These are phyloP conservation scores for Rhopalosiphum padi DNA, from an alignment of 1,140 invertebrate genomes.

Conservation along the genomic window DNA sequence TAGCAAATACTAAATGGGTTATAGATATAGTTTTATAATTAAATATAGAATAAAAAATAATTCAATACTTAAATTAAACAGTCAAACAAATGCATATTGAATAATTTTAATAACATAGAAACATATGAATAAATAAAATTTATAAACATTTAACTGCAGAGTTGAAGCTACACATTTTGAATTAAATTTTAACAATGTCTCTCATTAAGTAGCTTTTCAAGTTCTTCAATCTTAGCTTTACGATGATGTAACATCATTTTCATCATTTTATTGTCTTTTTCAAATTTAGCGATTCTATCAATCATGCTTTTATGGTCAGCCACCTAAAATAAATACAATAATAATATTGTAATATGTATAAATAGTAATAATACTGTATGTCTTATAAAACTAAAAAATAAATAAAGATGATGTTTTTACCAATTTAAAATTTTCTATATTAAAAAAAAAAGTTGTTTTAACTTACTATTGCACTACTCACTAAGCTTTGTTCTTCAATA, in stretches of 20 bases:
- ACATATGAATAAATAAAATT: background rate
- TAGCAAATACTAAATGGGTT: background rate
- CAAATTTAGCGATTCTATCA: conserved; percentile 40
- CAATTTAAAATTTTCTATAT: background rate
- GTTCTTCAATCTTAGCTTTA: conserved; percentile 46
- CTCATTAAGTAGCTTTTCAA: conserved; percentile 48
- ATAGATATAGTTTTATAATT: background rate
- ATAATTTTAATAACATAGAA: background rate
- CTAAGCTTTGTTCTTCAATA: conserved; percentile 45
- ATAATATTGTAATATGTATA: too few species aligned
- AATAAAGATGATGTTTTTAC: too few species aligned
- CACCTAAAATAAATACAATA: conserved; percentile 27
- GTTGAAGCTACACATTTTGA: background rate
- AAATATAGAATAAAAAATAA: background rate
- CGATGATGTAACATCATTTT: conserved; percentile 51
- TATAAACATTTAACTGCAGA: background rate
- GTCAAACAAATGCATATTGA: background rate
- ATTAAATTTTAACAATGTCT: background rate
- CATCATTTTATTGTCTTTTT: conserved; percentile 43
- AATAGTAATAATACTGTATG: too few species aligned
- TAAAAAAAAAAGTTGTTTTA: background rate
- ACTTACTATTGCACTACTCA: conserved; percentile 41
- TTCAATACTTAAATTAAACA: background rate
- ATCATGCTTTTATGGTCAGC: conserved; percentile 2
- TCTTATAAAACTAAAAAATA: too few species aligned